Evolutionary conservation across 2,888 invertebrate species (phyloP), one percentile per base, ranked within the genome.

Genomic region (Ligdia adustata): DNA sequence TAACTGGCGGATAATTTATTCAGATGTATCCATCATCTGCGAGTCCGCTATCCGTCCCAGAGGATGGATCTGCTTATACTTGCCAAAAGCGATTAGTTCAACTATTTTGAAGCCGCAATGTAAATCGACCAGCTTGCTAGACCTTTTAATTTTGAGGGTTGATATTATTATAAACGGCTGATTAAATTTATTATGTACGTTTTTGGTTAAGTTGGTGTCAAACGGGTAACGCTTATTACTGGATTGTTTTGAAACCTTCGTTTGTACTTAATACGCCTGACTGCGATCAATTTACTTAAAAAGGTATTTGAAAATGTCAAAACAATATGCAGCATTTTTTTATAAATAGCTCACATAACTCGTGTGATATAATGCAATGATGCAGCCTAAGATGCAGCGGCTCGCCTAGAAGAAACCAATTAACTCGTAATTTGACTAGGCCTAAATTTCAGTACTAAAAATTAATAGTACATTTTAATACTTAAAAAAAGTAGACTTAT

Each of bases 1-100:
- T 73, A 75, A 63, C 70, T 62, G 59, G 38, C 50, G 15, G 57
- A 71, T 83, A 78, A 84, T 80, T 75, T 82, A 83, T 83, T 82
- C 82, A 82, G 63, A 55, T 60, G 58, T 66, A 75, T 75, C 75
- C 71, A 76, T 82, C 82, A 79, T 79, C 74, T 55, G 54, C 52
- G 52, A 61, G 57, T 45, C 55, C 56, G 69, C 64, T 72, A 78
- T 75, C 73, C 64, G 70, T 77, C 78, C 74, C 72, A 31, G 1
- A 71, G 67, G 77, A 57, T 31, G 52, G 60, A 53, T 64, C 66
- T 64, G 62, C 64, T 69, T 72, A 71, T 63, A 68, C 68, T 79
- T 74, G 74, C 69, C 62, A 57, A 70, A 74, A 75, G 66, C 75
- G 69, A 80, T 81, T 79, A 79, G 57, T 43, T 24, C 37, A 65